These are phyloP conservation scores for Nipponia nippon DNA, from an alignment of 2,113 vertebrate genomes.

Conservation along the genomic window DNA sequence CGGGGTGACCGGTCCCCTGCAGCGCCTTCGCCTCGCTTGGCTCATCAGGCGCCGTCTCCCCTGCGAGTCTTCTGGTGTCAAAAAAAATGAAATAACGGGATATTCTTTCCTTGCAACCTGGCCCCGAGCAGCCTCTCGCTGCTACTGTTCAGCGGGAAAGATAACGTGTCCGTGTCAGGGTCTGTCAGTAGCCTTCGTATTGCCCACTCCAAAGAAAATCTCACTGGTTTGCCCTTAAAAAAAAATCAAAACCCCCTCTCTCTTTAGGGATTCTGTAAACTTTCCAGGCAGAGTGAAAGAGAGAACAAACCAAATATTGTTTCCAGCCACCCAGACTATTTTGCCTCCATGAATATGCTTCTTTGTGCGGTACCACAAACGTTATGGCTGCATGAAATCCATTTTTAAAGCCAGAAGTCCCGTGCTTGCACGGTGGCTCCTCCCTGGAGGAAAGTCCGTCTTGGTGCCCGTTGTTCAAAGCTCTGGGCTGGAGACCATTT, in stretches of 20 bases:
- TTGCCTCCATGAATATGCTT: conserved; percentile 72
- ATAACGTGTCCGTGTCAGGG: not conserved
- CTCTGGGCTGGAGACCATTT: not conserved
- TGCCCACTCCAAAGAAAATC: not conserved
- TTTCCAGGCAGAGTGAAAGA: conserved; percentile 23
- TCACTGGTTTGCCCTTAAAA: not conserved
- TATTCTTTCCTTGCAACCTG: not conserved
- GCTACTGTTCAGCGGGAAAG: not conserved
- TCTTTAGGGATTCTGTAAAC: conserved; percentile 42
- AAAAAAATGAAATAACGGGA: not conserved
- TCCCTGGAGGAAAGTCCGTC: not conserved
- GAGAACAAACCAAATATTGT: conserved; percentile 78
- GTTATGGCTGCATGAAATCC: conserved; percentile 77
- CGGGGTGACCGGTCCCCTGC: not conserved
- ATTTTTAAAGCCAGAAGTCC: conserved; percentile 68
- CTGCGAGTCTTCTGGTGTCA: too few species aligned
- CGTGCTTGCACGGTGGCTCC: not conserved
- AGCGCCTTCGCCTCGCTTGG: not conserved
- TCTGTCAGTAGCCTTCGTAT: not conserved
- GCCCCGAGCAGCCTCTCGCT: not conserved
- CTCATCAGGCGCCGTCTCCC: not conserved
- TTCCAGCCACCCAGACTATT: conserved; percentile 40
- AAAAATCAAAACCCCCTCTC: not conserved
- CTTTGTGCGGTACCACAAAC: conserved; percentile 83
- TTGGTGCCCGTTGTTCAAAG: not conserved